Conservation (phyloP, 2,113 vertebrate species). For the Mormyrus iriodes region DNA sequence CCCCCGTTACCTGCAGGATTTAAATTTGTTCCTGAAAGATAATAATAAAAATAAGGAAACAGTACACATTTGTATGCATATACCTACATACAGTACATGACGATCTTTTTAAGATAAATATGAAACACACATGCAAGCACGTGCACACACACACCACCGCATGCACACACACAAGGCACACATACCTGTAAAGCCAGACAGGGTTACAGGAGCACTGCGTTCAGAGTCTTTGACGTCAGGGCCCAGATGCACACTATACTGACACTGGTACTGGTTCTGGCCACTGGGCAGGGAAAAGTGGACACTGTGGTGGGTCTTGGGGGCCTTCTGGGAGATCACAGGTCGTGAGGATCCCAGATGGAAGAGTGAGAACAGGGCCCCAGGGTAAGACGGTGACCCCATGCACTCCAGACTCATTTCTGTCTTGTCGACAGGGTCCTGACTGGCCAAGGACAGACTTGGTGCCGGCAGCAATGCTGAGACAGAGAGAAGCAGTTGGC, state of each 20-base stretch:
- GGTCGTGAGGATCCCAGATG: slow-evolving; percentile 30
- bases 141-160: not conserved
- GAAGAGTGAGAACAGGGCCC: slow-evolving; percentile 53
- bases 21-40: not conserved
- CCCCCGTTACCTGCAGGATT: not conserved
- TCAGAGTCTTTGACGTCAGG: slow-evolving; percentile 42
- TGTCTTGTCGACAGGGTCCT: slow-evolving; percentile 37
- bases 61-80: not conserved
- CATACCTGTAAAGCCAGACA: slow-evolving; percentile 40
- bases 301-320: slow-evolving; percentile 34
- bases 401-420: slow-evolving; percentile 45
- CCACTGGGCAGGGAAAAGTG: slow-evolving; percentile 47
- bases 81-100: not conserved
- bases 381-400: slow-evolving; percentile 55
- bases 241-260: slow-evolving; percentile 50
- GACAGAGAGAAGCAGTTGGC: not conserved
- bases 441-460: slow-evolving; percentile 36
- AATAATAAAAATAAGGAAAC: not conserved
- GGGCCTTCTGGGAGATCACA: slow-evolving; percentile 11
- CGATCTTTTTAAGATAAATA: not conserved
- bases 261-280: slow-evolving; percentile 52
- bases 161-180: too few relatives aligned
- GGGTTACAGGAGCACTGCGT: slow-evolving; percentile 39
- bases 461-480: slow-evolving; percentile 47
- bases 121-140: not conserved